Percentiles rank a stretch among this genome's conserved stretches.
These are phyloP conservation scores for Catharus bicknelli DNA, from an alignment of 2,113 vertebrate species.

Conservation along the genomic window DNA sequence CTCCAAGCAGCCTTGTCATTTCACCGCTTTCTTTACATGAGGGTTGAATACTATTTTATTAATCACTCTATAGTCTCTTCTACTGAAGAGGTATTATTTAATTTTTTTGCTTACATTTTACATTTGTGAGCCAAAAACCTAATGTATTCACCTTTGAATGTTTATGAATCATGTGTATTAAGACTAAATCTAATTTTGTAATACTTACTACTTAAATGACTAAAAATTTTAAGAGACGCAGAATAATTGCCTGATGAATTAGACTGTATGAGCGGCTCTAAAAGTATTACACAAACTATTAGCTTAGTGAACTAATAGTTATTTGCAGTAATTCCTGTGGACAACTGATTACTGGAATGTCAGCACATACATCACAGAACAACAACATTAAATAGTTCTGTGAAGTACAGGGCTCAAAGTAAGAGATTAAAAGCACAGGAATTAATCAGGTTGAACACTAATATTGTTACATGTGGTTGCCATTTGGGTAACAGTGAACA, in stretches of 20 bases:
- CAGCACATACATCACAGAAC: not conserved
- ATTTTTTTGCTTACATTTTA: conserved; percentile 12
- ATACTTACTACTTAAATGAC: conserved; percentile 23
- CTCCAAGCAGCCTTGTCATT: not conserved
- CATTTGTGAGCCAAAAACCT: not conserved
- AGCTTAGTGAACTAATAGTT: conserved; percentile 14
- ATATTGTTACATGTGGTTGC: not conserved
- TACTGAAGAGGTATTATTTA: not conserved
- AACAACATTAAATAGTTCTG: not conserved
- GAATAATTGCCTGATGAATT: conserved; percentile 43
- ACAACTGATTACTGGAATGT: conserved; percentile 15
- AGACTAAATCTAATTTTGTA: conserved; percentile 17
- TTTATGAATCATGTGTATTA: conserved; percentile 16
- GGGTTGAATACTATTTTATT: not conserved
- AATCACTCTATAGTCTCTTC: not conserved
- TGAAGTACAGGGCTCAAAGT: not conserved
- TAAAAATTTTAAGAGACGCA: conserved; percentile 32
- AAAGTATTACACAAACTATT: conserved; percentile 19
- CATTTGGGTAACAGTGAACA: not conserved
- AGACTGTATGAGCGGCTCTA: not conserved
- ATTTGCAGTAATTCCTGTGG: conserved; percentile 20
- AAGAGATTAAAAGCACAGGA: not conserved
- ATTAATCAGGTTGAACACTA: not conserved
- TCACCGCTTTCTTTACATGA: not conserved
- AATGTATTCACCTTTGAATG: not conserved